Conservation (phyloP, 2,888 invertebrate species). For the Rhaphigaster nebulosa region DNA sequence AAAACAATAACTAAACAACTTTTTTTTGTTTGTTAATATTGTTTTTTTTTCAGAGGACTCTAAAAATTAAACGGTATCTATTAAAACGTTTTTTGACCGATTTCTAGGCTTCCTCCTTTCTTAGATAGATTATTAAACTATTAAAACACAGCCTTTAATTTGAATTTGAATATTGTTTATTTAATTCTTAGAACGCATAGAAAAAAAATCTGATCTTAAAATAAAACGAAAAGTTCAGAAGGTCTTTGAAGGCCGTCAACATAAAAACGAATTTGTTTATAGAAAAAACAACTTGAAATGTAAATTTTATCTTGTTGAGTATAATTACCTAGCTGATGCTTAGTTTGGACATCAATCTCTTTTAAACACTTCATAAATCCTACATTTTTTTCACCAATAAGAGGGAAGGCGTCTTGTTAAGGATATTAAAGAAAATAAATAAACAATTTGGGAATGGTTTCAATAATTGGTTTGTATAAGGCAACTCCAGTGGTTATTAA, state of each 20-base stretch:
- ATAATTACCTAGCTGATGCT: background rate
- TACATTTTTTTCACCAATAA: background rate
- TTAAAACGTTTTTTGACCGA: background rate
- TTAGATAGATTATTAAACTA: background rate
- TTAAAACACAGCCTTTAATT: background rate
- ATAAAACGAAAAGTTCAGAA: background rate
- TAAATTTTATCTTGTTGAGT: background rate
- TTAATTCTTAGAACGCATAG: background rate
- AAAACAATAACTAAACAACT: too few relatives aligned
- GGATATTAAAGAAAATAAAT: background rate
- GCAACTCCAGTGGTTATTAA: background rate
- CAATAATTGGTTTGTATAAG: background rate
- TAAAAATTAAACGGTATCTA: background rate
- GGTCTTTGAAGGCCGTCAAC: background rate
- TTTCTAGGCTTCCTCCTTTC: background rate
- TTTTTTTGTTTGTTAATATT: too few relatives aligned
- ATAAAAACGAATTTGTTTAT: background rate
- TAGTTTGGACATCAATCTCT: background rate
- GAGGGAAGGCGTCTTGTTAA: background rate
- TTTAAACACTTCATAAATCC: background rate
- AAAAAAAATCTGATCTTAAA: background rate
- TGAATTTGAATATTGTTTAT: background rate
- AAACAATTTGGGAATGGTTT: background rate
- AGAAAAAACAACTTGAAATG: slow-evolving; percentile 7
- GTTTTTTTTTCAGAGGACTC: too few relatives aligned